Percentiles rank a stretch among this genome's conserved stretches.
These are phyloP conservation scores for Hypanus sabinus DNA, from an alignment of 2,113 vertebrate species.

Conservation along the genomic window DNA sequence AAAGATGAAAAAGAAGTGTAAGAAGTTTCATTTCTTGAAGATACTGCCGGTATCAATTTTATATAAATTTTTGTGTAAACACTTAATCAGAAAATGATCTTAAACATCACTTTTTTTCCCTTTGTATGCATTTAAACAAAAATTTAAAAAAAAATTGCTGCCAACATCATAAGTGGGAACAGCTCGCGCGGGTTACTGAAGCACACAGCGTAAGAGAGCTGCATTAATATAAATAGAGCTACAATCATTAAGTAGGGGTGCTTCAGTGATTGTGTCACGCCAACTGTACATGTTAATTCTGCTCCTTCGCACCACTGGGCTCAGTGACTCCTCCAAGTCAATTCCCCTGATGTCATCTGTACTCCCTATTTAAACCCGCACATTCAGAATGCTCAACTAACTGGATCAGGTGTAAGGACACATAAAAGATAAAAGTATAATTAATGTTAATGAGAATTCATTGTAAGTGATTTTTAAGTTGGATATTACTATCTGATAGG, in stretches of 20 bases:
- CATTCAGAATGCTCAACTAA: slow-evolving; percentile 1
- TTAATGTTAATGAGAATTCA: neutral
- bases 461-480: neutral
- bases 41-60: neutral
- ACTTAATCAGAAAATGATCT: neutral
- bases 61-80: neutral
- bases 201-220: slow-evolving; percentile 10
- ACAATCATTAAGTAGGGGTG: slow-evolving; percentile 29
- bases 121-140: slow-evolving; percentile 48
- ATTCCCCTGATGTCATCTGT: neutral
- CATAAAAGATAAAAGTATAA: neutral
- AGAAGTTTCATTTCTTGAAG: neutral
- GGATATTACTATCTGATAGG: neutral
- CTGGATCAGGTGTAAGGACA: neutral
- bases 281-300: slow-evolving; percentile 29
- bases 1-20: neutral
- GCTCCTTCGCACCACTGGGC: slow-evolving; percentile 15
- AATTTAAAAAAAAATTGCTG: slow-evolving; percentile 11
- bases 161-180: slow-evolving; percentile 9
- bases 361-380: slow-evolving; percentile 9
- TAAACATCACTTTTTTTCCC: slow-evolving; percentile 41
- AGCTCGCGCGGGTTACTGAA: neutral
- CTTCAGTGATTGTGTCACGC: slow-evolving; percentile 32
- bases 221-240: slow-evolving; percentile 37
- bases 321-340: slow-evolving; percentile 27